These are phyloP conservation scores for Lasiurus borealis DNA, from an alignment of 2,113 vertebrate genomes.

Conservation along the genomic window DNA sequence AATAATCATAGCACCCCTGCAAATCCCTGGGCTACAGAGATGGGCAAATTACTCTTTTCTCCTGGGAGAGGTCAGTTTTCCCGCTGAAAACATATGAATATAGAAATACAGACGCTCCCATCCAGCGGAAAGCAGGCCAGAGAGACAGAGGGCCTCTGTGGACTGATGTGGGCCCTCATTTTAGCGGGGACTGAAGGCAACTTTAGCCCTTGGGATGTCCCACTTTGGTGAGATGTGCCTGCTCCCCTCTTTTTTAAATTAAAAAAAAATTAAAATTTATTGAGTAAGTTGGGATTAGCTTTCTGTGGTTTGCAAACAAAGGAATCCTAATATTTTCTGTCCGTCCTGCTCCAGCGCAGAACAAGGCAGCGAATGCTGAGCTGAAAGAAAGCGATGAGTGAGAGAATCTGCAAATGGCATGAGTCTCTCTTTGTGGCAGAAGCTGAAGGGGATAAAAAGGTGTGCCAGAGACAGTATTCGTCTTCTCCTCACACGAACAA, in stretches of 20 bases:
- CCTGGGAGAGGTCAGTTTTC: not conserved
- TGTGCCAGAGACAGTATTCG: not conserved
- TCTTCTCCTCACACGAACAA: not conserved
- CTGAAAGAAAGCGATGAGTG: not conserved
- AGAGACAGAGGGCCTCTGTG: not conserved
- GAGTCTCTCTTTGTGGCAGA: not conserved
- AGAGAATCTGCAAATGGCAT: not conserved
- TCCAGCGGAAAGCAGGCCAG: not conserved
- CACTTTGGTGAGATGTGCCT: not conserved
- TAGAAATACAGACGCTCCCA: not conserved
- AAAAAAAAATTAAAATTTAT: not conserved
- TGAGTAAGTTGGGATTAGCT: not conserved
- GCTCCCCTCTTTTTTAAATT: not conserved
- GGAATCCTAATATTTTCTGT: not conserved
- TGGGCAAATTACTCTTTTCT: not conserved
- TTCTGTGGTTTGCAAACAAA: not conserved
- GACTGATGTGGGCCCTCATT: not conserved
- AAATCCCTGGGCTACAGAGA: not conserved
- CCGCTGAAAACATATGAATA: not conserved
- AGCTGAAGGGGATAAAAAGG: not conserved
- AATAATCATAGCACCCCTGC: not conserved
- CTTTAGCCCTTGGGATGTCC: no score
- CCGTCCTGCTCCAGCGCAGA: not conserved
- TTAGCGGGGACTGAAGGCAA: not conserved
- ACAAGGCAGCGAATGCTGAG: rapidly evolving